Evolutionary conservation across 2,888 invertebrate genomes (phyloP), one percentile per base, ranked within the genome.

Genomic region (Lasioglossum zephyrum): DNA sequence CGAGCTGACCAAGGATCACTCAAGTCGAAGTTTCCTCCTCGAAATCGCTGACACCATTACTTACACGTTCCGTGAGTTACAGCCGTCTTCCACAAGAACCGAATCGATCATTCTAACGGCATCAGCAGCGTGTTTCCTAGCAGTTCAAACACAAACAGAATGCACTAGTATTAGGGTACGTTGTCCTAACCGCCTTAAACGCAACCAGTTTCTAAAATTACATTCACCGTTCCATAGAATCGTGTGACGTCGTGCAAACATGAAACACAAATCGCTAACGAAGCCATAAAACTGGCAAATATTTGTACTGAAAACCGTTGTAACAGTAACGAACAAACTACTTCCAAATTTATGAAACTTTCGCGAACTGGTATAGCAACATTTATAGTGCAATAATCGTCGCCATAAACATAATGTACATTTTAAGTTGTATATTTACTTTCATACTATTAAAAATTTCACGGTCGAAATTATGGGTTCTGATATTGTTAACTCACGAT

Each of bases 21-120:
- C 49, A 41, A 72, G 41, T 78, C 47, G 39, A 44, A n/a, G 16
- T 31, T 36, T n/a, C 22, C 49, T 66, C 39, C 26, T 41, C 16
- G 11, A 69, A 76, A 80, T 79, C 53, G 49, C 79, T 69, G 66
- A 69, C 36, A 69, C 36, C 66, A 39, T 39, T 69, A 69, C 66
- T 69, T 39, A 39, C 36, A 36, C 8, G 22, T 22, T 18, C 36
- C 39, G 39, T 69, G 36, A 69, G 66, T 69, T 69, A 39, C 9
- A 69, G 22, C 36, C 22, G 36, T 69, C 39, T 63, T 69, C 36
- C 36, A 8, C 66, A 9, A 69, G 66, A 36, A 36, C 22, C 66
- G 66, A 69, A 69, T 69, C 66, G 18, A 69, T 39, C 66, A 69
- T 39, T 69, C 66, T 69, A 69, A 39, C 36, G 36, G 36, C 39